phyloP scores from a whole-genome alignment of 2,888 invertebrate genomes.

The Germaria angustata region DNA sequence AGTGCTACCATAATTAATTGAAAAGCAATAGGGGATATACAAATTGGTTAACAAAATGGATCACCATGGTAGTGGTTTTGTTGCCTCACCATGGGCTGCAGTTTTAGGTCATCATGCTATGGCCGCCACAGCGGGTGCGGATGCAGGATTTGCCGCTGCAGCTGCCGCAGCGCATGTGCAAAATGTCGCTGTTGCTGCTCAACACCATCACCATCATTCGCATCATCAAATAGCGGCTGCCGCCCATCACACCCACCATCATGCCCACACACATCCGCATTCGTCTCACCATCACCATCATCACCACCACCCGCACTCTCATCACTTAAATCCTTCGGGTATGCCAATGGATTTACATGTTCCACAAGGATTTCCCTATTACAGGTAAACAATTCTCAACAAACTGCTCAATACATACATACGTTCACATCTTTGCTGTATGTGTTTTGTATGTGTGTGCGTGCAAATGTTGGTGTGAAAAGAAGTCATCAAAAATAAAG shows the following conservation, averaged over 20 bases:
- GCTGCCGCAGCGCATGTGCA: constrained; percentile 81
- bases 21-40: constrained; percentile 2
- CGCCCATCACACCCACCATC: constrained; percentile 73
- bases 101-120: constrained; percentile 83
- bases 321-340: constrained; percentile 82
- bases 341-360: constrained; percentile 96
- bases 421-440: neutral
- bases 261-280: constrained; percentile 72
- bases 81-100: constrained; percentile 90
- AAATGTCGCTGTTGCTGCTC: constrained; percentile 80
- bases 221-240: constrained; percentile 74
- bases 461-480: neutral
- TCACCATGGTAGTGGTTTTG: constrained; percentile 88
- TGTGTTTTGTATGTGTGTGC: neutral
- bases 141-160: constrained; percentile 79
- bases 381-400: constrained; percentile 83
- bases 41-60: constrained; percentile 82
- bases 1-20: constrained; percentile 18
- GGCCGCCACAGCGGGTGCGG: constrained; percentile 75
- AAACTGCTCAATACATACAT: too few species aligned
- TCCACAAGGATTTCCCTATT: constrained; percentile 94
- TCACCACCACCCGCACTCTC: constrained; percentile 80
- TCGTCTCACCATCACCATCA: constrained; percentile 71
- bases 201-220: constrained; percentile 74
- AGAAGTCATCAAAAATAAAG: constrained; percentile 62